These are phyloP conservation scores for Melipona quadrifasciata DNA, from an alignment of 1,140 invertebrate genomes.

Conservation along the genomic window DNA sequence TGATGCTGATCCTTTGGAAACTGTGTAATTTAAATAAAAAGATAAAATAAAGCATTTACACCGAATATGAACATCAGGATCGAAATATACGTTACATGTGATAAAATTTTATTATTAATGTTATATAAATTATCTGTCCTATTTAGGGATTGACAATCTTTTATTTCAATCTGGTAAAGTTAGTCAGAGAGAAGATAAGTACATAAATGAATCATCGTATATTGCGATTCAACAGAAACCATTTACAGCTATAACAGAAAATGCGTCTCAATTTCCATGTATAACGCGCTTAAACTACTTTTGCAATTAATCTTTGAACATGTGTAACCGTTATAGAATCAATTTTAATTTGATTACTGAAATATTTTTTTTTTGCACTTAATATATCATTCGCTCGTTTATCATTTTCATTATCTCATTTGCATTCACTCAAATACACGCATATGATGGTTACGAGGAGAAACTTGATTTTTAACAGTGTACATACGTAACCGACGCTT, in stretches of 20 bases:
- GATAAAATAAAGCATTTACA: background rate
- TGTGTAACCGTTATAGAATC: constrained; percentile 48
- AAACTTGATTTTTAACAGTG: constrained; percentile 23
- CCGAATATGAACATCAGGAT: background rate
- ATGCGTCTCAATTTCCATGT: constrained; percentile 9
- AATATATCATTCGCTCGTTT: background rate
- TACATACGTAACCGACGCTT: constrained; percentile 11
- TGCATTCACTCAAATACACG: constrained; percentile 13
- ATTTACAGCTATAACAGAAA: constrained; percentile 39
- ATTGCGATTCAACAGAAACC: constrained; percentile 32
- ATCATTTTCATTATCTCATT: background rate
- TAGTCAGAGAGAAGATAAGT: constrained; percentile 15
- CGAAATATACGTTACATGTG: constrained; percentile 9
- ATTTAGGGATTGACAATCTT: constrained; percentile 42
- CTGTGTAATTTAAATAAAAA: constrained; percentile 75
- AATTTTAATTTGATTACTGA: constrained; percentile 34
- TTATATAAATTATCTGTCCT: constrained; percentile 47
- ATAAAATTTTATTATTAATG: constrained; percentile 56
- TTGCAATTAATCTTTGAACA: constrained; percentile 50
- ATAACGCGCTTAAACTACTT: constrained; percentile 32
- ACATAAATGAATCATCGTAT: constrained; percentile 41
- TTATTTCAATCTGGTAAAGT: constrained; percentile 37
- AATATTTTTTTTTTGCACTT: constrained; percentile 27
- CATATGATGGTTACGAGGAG: constrained; percentile 5
- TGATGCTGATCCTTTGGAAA: constrained; percentile 88